phyloP scores from a whole-genome alignment of 1,140 invertebrate genomes.

The Phortica variegata region DNA sequence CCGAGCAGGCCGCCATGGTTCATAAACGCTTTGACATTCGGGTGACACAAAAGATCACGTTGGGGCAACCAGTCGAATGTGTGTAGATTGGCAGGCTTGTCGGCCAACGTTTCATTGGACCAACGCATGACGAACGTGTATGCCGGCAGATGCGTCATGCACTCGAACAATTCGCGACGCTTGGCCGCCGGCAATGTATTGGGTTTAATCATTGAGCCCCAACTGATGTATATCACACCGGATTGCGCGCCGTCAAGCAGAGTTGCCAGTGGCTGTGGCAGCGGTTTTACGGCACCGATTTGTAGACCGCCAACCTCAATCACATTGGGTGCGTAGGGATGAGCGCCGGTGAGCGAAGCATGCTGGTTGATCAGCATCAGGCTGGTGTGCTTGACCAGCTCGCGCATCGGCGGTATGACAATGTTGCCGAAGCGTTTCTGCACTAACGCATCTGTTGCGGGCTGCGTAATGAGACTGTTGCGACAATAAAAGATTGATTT shows the following conservation, averaged over 20 bases:
- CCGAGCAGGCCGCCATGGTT: constrained; percentile 74
- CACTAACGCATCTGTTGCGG: constrained; percentile 60
- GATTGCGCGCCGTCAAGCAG: constrained; percentile 28
- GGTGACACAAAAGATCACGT: constrained; percentile 70
- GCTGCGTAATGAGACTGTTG: constrained; percentile 47
- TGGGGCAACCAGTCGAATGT: constrained; percentile 69
- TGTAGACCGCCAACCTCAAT: constrained; percentile 66
- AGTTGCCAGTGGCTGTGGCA: constrained; percentile 54
- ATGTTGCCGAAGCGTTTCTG: constrained; percentile 61
- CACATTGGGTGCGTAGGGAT: constrained; percentile 59
- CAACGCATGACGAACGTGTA: constrained; percentile 69
- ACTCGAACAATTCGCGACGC: constrained; percentile 61
- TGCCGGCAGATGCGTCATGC: constrained; percentile 58
- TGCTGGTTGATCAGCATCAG: constrained; percentile 65
- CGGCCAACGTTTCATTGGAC: constrained; percentile 60
- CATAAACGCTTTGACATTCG: constrained; percentile 67
- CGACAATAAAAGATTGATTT: constrained; percentile 29
- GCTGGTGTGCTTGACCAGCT: constrained; percentile 61
- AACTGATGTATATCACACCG: constrained; percentile 51
- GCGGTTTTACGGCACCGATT: constrained; percentile 51
- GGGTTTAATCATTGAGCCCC: constrained; percentile 61
- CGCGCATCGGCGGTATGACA: constrained; percentile 59
- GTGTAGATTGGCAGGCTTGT: constrained; percentile 64
- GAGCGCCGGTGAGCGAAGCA: constrained; percentile 59
- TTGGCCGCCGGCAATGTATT: constrained; percentile 62